A percentile compares a stretch with the other conserved stretches of the same genome.
Evolutionary conservation across 1,140 invertebrate species (phyloP).

Genomic region (Eupristina koningsbergeri): DNA sequence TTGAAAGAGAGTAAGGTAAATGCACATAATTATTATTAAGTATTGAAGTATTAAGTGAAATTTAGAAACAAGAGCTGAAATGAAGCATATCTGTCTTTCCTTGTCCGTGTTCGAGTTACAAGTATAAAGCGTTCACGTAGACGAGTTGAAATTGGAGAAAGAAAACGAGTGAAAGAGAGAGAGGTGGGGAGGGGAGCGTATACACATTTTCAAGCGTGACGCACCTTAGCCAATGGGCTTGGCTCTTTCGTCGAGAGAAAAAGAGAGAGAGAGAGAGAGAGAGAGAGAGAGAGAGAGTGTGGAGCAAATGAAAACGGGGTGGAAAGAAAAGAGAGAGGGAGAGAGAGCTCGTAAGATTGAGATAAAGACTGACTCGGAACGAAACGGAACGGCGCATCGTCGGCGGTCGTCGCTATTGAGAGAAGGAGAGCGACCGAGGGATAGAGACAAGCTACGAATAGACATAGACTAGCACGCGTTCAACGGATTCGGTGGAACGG

Average conservation of each 20-base stretch:
- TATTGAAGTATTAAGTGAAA: background rate
- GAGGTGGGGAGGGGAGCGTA: slow-evolving; percentile 47
- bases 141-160: background rate
- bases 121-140: background rate
- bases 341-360: slow-evolving; percentile 11
- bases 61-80: background rate
- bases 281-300: background rate
- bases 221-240: slow-evolving; percentile 39
- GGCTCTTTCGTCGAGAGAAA: slow-evolving; percentile 35
- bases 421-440: slow-evolving; percentile 11
- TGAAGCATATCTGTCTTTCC: background rate
- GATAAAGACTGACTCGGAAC: slow-evolving; percentile 42
- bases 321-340: slow-evolving; percentile 23
- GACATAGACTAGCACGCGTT: background rate
- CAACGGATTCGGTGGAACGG: background rate
- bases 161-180: slow-evolving; percentile 36
- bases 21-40: background rate
- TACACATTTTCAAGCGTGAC: slow-evolving; percentile 64
- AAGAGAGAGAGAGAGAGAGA: slow-evolving; percentile 38
- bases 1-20: background rate
- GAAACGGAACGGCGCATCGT: too few relatives aligned
- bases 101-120: background rate
- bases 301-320: background rate
- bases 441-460: slow-evolving; percentile 34
- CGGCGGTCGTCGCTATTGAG: slow-evolving; percentile 25